Conservation (phyloP, 2,113 vertebrate species). For the Calidris pygmaea region DNA sequence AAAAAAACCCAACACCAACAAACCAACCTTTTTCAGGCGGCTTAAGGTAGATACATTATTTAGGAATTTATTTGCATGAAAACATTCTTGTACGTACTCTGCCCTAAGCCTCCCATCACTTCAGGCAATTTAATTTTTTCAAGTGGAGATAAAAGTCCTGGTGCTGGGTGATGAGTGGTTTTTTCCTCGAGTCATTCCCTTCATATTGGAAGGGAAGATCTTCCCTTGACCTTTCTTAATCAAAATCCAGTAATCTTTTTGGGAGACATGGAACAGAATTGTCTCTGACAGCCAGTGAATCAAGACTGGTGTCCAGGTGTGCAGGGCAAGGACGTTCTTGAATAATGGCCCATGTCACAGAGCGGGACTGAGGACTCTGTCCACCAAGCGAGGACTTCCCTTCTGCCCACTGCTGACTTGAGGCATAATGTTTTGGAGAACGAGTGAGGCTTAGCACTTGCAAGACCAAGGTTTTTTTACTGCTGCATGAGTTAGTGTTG, state of each 20-base stretch:
- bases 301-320: background rate
- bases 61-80: background rate
- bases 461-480: background rate
- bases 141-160: background rate
- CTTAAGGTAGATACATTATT: background rate
- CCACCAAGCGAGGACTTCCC: background rate
- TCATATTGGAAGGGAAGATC: background rate
- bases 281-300: constrained; percentile 25
- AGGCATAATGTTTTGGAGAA: accelerated
- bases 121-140: constrained; percentile 28
- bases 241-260: constrained; percentile 52
- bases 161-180: constrained; percentile 4
- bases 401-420: background rate
- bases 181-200: background rate
- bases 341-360: background rate
- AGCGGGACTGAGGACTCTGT: background rate
- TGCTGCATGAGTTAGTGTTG: background rate
- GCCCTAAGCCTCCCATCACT: background rate
- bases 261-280: background rate
- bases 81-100: background rate
- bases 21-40: accelerated
- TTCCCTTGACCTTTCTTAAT: constrained; percentile 46
- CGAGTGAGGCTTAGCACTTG: background rate
- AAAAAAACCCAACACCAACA: background rate
- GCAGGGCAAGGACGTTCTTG: background rate